phyloP scores from a whole-genome alignment of 2,113 vertebrate genomes.

The Neogale vison region DNA sequence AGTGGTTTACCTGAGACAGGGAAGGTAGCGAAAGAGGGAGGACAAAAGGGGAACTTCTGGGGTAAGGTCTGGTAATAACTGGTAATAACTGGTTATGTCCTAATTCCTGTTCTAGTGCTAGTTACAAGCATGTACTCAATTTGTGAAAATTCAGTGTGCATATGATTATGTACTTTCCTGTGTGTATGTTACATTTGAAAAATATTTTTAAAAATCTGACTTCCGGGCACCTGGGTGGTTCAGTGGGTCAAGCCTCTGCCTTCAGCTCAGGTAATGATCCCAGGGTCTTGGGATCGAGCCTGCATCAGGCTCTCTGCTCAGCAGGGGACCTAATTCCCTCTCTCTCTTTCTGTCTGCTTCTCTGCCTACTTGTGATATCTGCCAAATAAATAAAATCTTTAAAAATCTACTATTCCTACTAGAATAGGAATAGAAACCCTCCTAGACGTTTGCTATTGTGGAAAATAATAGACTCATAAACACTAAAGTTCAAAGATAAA shows the following conservation, averaged over 20 bases:
- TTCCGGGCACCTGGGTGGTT: no score
- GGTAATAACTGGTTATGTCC: rapidly evolving
- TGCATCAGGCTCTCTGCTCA: no score
- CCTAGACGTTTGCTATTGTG: neutral
- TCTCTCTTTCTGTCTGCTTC: no score
- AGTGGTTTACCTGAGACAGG: neutral
- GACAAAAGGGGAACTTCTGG: neutral
- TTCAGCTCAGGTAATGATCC: no score
- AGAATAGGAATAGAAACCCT: neutral
- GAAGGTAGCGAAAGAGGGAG: no score
- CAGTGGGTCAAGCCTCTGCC: no score
- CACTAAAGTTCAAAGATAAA: neutral
- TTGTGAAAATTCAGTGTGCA: neutral
- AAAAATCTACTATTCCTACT: neutral
- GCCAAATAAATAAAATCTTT: no score
- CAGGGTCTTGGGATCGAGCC: no score
- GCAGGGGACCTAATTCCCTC: no score
- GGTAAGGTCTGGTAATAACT: neutral
- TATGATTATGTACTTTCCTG: neutral
- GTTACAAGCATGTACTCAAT: neutral
- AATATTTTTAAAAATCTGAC: neutral
- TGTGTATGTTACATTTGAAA: neutral
- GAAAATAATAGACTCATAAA: neutral
- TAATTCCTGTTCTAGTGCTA: neutral
- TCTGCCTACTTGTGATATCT: no score